Conservation (phyloP, 2,888 invertebrate species). For the Platynereis dumerilii region DNA sequence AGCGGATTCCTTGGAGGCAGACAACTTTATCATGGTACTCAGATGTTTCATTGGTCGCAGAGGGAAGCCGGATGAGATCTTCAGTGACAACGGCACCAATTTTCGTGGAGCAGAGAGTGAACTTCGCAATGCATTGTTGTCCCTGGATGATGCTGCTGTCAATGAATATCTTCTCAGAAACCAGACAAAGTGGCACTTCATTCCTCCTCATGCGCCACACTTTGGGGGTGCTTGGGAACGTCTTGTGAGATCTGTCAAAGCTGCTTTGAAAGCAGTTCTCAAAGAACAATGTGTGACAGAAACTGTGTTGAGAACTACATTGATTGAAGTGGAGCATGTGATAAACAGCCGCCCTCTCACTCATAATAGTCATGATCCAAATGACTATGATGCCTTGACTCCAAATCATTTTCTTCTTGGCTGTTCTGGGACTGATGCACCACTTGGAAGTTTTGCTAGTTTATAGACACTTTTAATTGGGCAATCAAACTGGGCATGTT, state of each 20-base stretch:
- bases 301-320: slow-evolving; percentile 34
- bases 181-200: no score
- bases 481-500: no score
- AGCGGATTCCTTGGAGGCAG: slow-evolving; percentile 14
- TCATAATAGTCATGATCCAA: slow-evolving; percentile 24
- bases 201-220: slow-evolving; percentile 41
- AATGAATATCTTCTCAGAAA: no score
- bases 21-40: slow-evolving; percentile 8
- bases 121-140: slow-evolving; percentile 9
- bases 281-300: no score
- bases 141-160: slow-evolving; percentile 15
- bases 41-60: slow-evolving; percentile 7
- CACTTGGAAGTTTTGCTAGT: slow-evolving; percentile 23
- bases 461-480: no score
- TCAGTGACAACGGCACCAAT: slow-evolving; percentile 15
- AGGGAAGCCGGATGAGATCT: no score
- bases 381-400: slow-evolving; percentile 18
- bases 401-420: slow-evolving; percentile 24
- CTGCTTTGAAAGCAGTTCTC: slow-evolving; percentile 32
- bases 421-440: slow-evolving; percentile 12
- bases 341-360: slow-evolving; percentile 36
- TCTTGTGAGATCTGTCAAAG: slow-evolving; percentile 39
- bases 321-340: slow-evolving; percentile 33
- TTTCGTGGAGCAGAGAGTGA: slow-evolving; percentile 25
- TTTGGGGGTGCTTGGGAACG: slow-evolving; percentile 45